Percentiles rank a stretch among this genome's conserved stretches.
Conservation (phyloP, 2,113 vertebrate species). For the Pyxicephalus adspersus region DNA sequence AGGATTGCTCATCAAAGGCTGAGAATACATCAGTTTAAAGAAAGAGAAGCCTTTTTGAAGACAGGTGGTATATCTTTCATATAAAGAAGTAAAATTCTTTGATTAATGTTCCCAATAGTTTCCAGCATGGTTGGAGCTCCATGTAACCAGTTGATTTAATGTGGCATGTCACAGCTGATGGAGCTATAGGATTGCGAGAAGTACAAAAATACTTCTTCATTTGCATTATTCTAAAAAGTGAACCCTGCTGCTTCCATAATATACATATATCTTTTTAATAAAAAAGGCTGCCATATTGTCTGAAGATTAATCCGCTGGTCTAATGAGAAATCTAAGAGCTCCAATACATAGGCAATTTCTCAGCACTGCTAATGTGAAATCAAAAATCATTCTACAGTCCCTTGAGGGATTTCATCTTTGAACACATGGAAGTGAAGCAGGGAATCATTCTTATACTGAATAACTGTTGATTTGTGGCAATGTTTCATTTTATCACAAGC, state of each 20-base stretch:
- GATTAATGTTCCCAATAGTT: conserved; percentile 2
- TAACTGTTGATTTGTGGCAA: too few relatives aligned
- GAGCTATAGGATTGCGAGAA: neutral
- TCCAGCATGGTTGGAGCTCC: neutral
- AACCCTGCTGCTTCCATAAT: conserved; percentile 12
- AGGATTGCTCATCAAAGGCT: too few relatives aligned
- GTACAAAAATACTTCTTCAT: neutral
- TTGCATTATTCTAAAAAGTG: neutral
- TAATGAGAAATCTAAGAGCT: neutral
- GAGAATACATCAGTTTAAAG: neutral
- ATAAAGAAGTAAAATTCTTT: neutral
- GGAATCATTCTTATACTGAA: too few relatives aligned
- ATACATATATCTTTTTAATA: neutral
- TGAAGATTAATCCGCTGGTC: neutral
- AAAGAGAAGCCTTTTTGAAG: neutral
- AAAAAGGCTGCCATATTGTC: neutral
- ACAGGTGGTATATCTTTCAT: neutral
- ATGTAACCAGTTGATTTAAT: conserved; percentile 3
- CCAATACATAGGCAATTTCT: too few relatives aligned
- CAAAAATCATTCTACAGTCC: too few relatives aligned
- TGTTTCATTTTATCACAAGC: too few relatives aligned
- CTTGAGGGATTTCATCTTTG: too few relatives aligned
- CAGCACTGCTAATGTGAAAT: too few relatives aligned
- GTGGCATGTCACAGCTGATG: neutral
- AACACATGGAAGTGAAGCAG: too few relatives aligned